Conservation (phyloP, 2,888 invertebrate genomes). For the Anorthoa munda region DNA sequence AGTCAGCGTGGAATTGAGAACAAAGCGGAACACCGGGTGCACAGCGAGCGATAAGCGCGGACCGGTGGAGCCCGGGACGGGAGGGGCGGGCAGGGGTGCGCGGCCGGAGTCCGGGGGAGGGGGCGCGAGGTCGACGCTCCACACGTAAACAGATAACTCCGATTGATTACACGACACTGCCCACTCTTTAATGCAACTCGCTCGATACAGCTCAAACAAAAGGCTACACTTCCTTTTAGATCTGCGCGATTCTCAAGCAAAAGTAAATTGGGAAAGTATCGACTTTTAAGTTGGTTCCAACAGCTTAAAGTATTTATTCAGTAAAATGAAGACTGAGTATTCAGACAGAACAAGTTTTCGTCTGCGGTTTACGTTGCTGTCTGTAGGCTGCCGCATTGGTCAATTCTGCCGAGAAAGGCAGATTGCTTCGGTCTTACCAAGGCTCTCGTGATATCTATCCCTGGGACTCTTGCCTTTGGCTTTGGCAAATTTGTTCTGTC, state of each 20-base stretch:
- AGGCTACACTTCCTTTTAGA: constrained; percentile 54
- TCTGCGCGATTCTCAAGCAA: constrained; percentile 44
- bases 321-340: not conserved
- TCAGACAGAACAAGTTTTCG: constrained; percentile 21
- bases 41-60: constrained; percentile 74
- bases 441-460: not conserved
- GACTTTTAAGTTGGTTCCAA: not conserved
- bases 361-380: not conserved
- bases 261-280: not conserved
- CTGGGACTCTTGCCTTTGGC: not conserved
- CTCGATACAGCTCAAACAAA: constrained; percentile 63
- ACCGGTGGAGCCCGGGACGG: constrained; percentile 56
- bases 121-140: constrained; percentile 80
- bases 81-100: constrained; percentile 46
- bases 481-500: not conserved
- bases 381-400: not conserved
- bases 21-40: constrained; percentile 83
- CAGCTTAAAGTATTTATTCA: not conserved
- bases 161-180: constrained; percentile 82
- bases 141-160: constrained; percentile 84
- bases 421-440: not conserved
- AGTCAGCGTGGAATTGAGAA: constrained; percentile 74
- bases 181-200: constrained; percentile 72
- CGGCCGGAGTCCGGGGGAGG: constrained; percentile 53
- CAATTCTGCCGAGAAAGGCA: constrained; percentile 1